Base-by-base conservation (phyloP, 1,140 invertebrate genomes). In the Brachionus paranguensis region DNA sequence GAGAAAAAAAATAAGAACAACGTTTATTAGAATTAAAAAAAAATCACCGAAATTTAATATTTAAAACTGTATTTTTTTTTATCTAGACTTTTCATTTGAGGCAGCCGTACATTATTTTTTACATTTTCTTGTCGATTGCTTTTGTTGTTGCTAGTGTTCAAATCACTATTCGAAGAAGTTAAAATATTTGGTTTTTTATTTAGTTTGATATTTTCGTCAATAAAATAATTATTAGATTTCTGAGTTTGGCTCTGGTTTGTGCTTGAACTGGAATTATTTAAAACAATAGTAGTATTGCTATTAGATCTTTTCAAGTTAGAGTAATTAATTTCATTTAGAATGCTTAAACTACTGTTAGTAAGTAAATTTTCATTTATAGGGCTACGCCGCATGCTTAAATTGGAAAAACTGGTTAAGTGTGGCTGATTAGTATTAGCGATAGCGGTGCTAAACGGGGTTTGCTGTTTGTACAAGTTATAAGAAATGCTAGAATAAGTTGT, bases 31-130 rank as follows among this genome's bases (percentile, higher is more conserved):
- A 60, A 60, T 20, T 20, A 55, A 60, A 60, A 60, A 60, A 60
- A 24, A 60, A 20, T 60, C 53, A 60, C 53, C 53, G 53, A 20
- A 8, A 60, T 14, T 72, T 72, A 72, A 47, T 43, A 43, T 72
- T 72, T 72, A 72, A 72, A 72, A 72, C 17, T 72, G 17, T 43
- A 72, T 72, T 72, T 72, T 72, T 72, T 72, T 43, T 20, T 72
- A 43, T 72, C 68, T 37, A 72, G 43, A 43, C 17, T 72, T 72
- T 43, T 72, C 68, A 72, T 72, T 43, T 72, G 68, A 72, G 68
- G 68, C 68, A 72, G 37, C 17, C 68, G 29, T 43, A 72, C 33
- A 72, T 72, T 72, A 41, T 41, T 41, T 43, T 72, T 72, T 11
- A 10, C n/a, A 43, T 72, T 72, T 37, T 41, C 41, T 41, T 43